Percentiles rank a stretch among this genome's conserved stretches.
Conservation (phyloP, 1,140 invertebrate genomes). For the Hypothenemus hampei region DNA sequence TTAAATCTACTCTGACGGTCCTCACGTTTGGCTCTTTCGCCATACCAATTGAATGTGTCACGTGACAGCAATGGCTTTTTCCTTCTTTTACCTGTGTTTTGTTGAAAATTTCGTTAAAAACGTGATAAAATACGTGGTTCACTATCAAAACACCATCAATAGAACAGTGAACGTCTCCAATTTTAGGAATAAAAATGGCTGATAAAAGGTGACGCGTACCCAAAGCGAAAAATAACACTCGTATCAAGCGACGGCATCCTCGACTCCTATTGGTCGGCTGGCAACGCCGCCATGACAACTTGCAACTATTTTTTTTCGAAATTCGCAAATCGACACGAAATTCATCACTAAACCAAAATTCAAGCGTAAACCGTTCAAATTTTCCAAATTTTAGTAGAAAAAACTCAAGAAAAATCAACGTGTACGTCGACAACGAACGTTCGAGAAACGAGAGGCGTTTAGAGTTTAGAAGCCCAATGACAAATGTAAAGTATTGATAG, state of each 20-base stretch:
- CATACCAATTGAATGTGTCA: slow-evolving; percentile 55
- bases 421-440: not conserved
- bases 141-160: not conserved
- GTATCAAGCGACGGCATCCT: slow-evolving; percentile 54
- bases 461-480: slow-evolving; percentile 16
- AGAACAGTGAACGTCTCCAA: slow-evolving; percentile 23
- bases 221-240: slow-evolving; percentile 46
- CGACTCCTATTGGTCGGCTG: slow-evolving; percentile 56
- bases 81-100: slow-evolving; percentile 40
- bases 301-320: slow-evolving; percentile 39
- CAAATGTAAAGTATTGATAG: slow-evolving; percentile 21
- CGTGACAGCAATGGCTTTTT: slow-evolving; percentile 51
- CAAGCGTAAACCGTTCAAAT: not conserved
- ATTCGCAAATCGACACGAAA: not conserved
- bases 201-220: slow-evolving; percentile 57
- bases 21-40: slow-evolving; percentile 55
- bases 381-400: not conserved
- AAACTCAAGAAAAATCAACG: slow-evolving; percentile 1
- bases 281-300: slow-evolving; percentile 58
- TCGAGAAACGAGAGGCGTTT: slow-evolving; percentile 20
- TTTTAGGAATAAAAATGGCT: slow-evolving; percentile 47
- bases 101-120: slow-evolving; percentile 7
- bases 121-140: not conserved
- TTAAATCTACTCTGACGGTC: slow-evolving; percentile 53
- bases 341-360: not conserved